Percentiles rank a stretch among this genome's conserved stretches.
Evolutionary conservation across 2,113 vertebrate genomes (phyloP).

Genomic region (Craseonycteris thonglongyai): DNA sequence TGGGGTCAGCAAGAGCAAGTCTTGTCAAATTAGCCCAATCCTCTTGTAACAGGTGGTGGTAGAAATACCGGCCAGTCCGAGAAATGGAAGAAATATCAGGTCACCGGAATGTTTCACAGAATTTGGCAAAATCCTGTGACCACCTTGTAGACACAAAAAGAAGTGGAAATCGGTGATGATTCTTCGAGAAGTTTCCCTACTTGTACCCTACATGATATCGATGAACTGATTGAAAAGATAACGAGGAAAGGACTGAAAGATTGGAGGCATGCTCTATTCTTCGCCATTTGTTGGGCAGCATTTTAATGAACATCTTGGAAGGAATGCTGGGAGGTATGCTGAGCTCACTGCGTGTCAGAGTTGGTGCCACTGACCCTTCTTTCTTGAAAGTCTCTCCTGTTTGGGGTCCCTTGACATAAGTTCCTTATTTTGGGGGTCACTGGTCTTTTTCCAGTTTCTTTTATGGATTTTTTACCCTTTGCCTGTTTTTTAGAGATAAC

Average conservation of each 20-base stretch:
- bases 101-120: not conserved
- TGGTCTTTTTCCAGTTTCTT: not conserved
- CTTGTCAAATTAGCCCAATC: accelerated
- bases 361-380: accelerated
- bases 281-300: not conserved
- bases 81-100: not conserved
- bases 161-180: not conserved
- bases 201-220: not conserved
- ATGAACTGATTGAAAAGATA: not conserved
- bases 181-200: not conserved
- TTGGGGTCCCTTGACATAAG: not conserved
- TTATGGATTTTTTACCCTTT: not conserved
- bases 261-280: not conserved
- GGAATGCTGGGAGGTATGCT: too few species aligned
- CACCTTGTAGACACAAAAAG: not conserved
- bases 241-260: not conserved
- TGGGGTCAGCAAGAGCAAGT: not conserved
- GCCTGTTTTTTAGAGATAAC: not conserved
- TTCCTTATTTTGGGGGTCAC: not conserved
- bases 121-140: not conserved
- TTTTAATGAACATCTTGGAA: not conserved
- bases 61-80: not conserved
- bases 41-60: not conserved
- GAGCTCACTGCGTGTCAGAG: not conserved
- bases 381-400: not conserved